Evolutionary conservation across 2,113 vertebrate species (phyloP), one percentile per base, ranked within the genome.

Genomic region (Cyprinodon variegatus): DNA sequence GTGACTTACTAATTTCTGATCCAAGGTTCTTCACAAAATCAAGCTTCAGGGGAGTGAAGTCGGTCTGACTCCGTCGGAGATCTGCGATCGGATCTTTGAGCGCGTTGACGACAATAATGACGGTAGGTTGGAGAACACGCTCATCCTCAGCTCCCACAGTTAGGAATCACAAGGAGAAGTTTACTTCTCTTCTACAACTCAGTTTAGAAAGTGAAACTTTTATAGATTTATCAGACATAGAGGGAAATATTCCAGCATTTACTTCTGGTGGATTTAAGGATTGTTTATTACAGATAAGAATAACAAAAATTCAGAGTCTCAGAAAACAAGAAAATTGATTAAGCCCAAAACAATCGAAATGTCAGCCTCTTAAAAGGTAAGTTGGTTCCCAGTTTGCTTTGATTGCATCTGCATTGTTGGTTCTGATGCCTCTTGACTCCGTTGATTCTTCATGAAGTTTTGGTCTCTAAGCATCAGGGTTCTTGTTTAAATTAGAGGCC

Each of bases 81-180:
- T 94, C 70, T 94, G 93, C 41, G 90, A 93, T 71, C 62, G 92
- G 39, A 90, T 95, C 77, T 94, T 95, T 70, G 81, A 93, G 12
- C 68, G 92, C 50, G 83, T 94, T 1, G 94, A 95, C 73, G 66
- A 91, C 73, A 94, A 95, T 41, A 40, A 89, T 2, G 93, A 95
- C 6, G 94, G 93, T 94, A 48, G 79, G 82, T 69, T 64, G 11
- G 10, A 20, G 39, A 40, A 4, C 62, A n/a, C 20, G 8, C n/a
- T 57, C 50, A 53, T 14, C 2, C 1, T 0, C 50, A 20, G 48
- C 48, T 50, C 14, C 4, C 7, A 53, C 17, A 53, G 8, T 20
- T 20, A 50, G 29, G 17, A 57, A n/a, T 14, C 8, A 20, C 4
- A 3, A 20, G 17, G 10, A 57, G n/a, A 57, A n/a, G 20, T 10